A percentile compares a stretch with the other conserved stretches of the same genome.
Evolutionary conservation across 1,140 invertebrate species (phyloP).

Genomic region (Drosophila rufa): DNA sequence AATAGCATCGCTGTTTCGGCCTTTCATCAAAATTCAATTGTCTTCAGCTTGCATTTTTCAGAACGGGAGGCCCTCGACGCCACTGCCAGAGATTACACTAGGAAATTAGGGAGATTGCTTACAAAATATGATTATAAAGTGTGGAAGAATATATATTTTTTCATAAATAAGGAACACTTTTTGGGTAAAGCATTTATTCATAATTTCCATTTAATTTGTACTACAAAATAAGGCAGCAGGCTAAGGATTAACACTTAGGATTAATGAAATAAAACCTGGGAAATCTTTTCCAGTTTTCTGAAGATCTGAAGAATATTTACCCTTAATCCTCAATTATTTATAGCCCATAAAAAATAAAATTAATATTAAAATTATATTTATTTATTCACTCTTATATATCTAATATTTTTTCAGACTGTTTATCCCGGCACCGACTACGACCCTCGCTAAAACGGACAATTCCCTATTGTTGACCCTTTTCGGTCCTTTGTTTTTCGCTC

Average conservation of each 20-base stretch:
- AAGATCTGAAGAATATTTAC: too few relatives aligned
- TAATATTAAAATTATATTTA: too few relatives aligned
- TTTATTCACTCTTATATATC: too few relatives aligned
- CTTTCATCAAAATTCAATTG: constrained; percentile 82
- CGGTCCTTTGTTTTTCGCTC: constrained; percentile 71
- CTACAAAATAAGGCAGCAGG: too few relatives aligned
- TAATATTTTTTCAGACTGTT: not conserved
- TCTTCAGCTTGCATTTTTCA: constrained; percentile 57
- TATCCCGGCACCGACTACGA: not conserved
- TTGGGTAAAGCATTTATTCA: too few relatives aligned
- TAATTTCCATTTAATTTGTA: too few relatives aligned
- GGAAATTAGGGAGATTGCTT: not conserved
- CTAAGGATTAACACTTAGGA: too few relatives aligned
- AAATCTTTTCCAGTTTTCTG: too few relatives aligned
- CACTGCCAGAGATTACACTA: constrained; percentile 34
- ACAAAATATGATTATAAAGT: not conserved
- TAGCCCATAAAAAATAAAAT: not conserved
- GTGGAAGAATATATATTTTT: too few relatives aligned
- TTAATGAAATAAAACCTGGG: too few relatives aligned
- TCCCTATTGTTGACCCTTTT: constrained; percentile 77
- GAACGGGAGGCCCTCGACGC: constrained; percentile 50
- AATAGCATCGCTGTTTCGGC: constrained; percentile 22
- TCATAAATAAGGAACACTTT: too few relatives aligned
- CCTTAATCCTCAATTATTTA: too few relatives aligned
- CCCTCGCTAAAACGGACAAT: constrained; percentile 42